Base-by-base conservation (phyloP, 2,797 vertebrate species). In the Danio jaintianensis region DNA sequence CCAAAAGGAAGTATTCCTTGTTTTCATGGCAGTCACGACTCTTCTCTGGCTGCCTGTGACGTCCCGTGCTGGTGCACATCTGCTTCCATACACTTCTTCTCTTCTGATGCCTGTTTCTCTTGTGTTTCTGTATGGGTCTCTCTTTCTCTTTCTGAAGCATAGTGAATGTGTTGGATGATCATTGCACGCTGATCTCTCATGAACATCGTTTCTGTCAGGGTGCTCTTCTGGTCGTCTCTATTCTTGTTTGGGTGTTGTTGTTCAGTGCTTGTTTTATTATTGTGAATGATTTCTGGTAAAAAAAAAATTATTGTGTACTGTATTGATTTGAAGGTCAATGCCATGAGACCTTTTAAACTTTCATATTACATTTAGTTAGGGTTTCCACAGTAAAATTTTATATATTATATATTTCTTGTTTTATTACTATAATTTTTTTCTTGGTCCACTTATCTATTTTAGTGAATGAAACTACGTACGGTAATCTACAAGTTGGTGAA, bases 1-100 rank as follows among this genome's bases (percentile, higher is more conserved):
- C 10, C 16, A 18, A 47, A 59, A 29, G 42, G 64, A 68, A 68
- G 53, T 55, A 69, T 86, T 84, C 78, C 85, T 81, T 75, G 86
- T 82, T 88, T 92, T 90, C 91, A 90, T 93, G 91, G 88, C 81
- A 82, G 81, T 85, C 86, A 82, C 83, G 53, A 71, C 59, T 75
- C 77, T 73, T 89, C 85, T 85, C 75, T 86, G 81, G 78, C 87
- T 90, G 85, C 81, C 85, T 79, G 80, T 85, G 55, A 80, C 55
- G 78, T 88, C 72, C 83, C 73, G 70, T 90, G 78, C 82, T 78
- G 59, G 84, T 82, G 70, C 82, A 83, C 72, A 82, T 86, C 47
- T 85, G 81, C 86, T 73, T 87, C 86, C 72, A 68, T 84, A 5
- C 80, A 82, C 68, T 85, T 78, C 72, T 63, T 58, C n/a, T 48